These are phyloP conservation scores for Ichneumon xanthorius DNA, from an alignment of 2,888 invertebrate genomes.

Conservation along the genomic window DNA sequence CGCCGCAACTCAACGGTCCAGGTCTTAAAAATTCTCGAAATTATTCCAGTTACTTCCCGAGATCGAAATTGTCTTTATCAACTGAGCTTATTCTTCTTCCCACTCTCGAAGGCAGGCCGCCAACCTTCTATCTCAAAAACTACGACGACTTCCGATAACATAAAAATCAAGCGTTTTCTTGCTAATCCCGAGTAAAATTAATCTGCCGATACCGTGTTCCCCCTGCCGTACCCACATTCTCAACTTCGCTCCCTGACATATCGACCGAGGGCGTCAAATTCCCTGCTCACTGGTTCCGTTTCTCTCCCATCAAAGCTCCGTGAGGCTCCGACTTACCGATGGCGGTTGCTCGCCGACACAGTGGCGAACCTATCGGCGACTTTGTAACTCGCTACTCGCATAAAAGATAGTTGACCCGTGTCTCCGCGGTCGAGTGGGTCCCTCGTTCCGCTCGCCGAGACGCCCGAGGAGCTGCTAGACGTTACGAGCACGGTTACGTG, in stretches of 20 bases:
- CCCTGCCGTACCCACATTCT: no score
- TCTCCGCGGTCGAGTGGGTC: conserved; percentile 74
- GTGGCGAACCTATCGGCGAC: conserved; percentile 30
- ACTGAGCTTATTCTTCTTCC: no score
- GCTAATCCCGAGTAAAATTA: no score
- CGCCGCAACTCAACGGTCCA: no score
- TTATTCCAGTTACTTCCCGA: no score
- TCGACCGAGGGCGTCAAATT: not conserved
- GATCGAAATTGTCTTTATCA: no score
- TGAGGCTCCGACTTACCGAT: not conserved
- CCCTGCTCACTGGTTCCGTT: not conserved
- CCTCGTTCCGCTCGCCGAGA: conserved; percentile 69
- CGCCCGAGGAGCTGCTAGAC: conserved; percentile 55
- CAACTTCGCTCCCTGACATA: not conserved
- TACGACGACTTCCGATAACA: no score
- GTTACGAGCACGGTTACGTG: conserved; percentile 48
- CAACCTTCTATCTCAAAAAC: no score
- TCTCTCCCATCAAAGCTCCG: not conserved
- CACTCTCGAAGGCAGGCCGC: no score
- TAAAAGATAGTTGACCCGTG: conserved; percentile 66
- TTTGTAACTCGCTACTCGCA: not conserved
- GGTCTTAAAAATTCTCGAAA: no score
- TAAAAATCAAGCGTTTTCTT: no score
- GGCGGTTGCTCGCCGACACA: not conserved
- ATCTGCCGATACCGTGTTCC: no score